These are phyloP conservation scores for Solenopsis invicta DNA, from an alignment of 1,140 invertebrate species.

Conservation along the genomic window DNA sequence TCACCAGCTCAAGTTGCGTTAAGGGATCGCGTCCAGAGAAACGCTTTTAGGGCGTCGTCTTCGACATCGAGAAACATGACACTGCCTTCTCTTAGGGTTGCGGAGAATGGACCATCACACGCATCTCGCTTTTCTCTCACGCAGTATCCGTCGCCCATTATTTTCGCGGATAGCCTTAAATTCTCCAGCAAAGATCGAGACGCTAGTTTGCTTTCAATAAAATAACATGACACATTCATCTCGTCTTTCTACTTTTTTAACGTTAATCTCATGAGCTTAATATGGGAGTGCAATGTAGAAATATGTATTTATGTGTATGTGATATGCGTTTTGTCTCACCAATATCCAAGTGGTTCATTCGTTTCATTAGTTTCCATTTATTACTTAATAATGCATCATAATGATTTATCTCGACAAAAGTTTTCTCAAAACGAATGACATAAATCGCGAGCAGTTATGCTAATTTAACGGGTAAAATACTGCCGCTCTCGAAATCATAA, in stretches of 20 bases:
- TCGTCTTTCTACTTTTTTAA: background rate
- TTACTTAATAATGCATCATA: conserved; percentile 41
- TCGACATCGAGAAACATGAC: conserved; percentile 66
- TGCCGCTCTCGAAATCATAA: conserved; percentile 79
- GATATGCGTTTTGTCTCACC: background rate
- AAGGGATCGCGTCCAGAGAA: conserved; percentile 44
- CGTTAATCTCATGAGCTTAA: background rate
- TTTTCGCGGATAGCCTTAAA: conserved; percentile 35
- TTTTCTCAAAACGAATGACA: conserved; percentile 77
- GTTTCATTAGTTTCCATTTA: conserved; percentile 10
- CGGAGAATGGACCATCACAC: conserved; percentile 69
- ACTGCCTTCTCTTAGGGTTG: conserved; percentile 57
- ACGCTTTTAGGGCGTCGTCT: conserved; percentile 64
- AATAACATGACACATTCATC: background rate
- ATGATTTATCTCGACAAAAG: conserved; percentile 75
- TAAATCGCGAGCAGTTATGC: conserved; percentile 80
- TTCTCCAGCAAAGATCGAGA: background rate
- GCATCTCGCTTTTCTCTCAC: conserved; percentile 71
- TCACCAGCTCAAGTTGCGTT: conserved; percentile 50
- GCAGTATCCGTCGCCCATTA: conserved; percentile 46
- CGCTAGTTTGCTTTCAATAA: conserved; percentile 15
- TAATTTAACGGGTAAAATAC: conserved; percentile 83
- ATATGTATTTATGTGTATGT: background rate
- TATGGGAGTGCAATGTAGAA: background rate
- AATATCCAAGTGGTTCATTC: background rate